phyloP scores from a whole-genome alignment of 2,888 invertebrate species.

The Brenthis daphne region DNA sequence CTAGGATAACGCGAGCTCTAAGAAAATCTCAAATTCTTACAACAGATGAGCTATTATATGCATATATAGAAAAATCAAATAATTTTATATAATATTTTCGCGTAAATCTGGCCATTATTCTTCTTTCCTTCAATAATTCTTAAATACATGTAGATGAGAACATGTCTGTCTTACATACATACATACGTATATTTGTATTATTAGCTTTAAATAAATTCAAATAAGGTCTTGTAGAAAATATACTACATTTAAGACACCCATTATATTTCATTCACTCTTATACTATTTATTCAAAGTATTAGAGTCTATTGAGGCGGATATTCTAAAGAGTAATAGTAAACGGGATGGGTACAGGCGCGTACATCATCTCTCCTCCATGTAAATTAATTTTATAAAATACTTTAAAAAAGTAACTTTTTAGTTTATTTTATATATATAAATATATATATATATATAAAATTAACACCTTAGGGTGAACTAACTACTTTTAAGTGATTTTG shows the following conservation, averaged over 20 bases:
- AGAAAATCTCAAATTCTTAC: no score
- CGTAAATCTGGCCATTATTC: no score
- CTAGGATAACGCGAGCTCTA: no score
- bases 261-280: slow-evolving; percentile 40
- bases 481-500: no score
- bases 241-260: slow-evolving; percentile 18
- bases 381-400: neutral
- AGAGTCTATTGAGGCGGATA: slow-evolving; percentile 42
- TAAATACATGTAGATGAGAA: neutral
- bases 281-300: slow-evolving; percentile 45
- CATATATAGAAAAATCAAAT: no score
- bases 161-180: neutral
- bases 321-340: slow-evolving; percentile 43
- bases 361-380: slow-evolving; percentile 30
- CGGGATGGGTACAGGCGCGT: slow-evolving; percentile 44
- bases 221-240: neutral
- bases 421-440: no score
- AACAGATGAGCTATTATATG: no score
- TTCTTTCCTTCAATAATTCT: no score
- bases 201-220: neutral
- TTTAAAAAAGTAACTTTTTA: neutral
- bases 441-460: no score
- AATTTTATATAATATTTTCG: no score
- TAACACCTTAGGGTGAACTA: no score
- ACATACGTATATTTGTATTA: neutral